Conservation (phyloP, 2,888 invertebrate genomes). For the Lucinisca nassula region DNA sequence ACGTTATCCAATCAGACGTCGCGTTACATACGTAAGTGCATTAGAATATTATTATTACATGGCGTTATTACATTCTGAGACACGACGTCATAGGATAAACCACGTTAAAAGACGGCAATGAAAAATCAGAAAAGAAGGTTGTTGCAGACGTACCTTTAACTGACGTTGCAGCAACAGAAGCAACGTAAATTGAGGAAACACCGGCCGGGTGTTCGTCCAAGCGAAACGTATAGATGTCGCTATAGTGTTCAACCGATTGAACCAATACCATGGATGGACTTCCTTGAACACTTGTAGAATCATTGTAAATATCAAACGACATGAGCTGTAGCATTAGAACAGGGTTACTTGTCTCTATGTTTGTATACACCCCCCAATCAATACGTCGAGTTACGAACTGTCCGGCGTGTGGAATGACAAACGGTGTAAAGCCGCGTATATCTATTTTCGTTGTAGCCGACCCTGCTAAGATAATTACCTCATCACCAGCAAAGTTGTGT, state of each 20-base stretch:
- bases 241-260: slow-evolving; percentile 32
- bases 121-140: too few species aligned
- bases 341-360: slow-evolving; percentile 44
- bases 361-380: slow-evolving; percentile 48
- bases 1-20: too few species aligned
- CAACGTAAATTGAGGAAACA: background rate
- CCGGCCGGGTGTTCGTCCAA: background rate
- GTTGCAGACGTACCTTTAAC: too few species aligned
- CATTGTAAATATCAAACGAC: slow-evolving; percentile 48
- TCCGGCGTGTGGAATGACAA: slow-evolving; percentile 40
- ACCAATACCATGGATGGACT: slow-evolving; percentile 48
- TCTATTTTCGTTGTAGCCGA: slow-evolving; percentile 30
- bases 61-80: too few species aligned
- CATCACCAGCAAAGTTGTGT: slow-evolving; percentile 47
- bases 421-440: slow-evolving; percentile 57
- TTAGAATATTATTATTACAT: too few species aligned
- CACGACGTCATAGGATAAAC: too few species aligned
- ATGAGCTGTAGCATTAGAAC: slow-evolving; percentile 34
- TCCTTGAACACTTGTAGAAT: background rate
- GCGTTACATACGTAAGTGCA: too few species aligned
- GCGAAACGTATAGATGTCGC: background rate
- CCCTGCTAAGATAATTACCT: slow-evolving; percentile 51
- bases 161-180: background rate
- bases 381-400: slow-evolving; percentile 39
- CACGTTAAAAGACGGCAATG: too few species aligned